Percentiles rank a stretch among this genome's conserved stretches.
Evolutionary conservation across 2,888 invertebrate genomes (phyloP).

Genomic region (Apoda limacodes): DNA sequence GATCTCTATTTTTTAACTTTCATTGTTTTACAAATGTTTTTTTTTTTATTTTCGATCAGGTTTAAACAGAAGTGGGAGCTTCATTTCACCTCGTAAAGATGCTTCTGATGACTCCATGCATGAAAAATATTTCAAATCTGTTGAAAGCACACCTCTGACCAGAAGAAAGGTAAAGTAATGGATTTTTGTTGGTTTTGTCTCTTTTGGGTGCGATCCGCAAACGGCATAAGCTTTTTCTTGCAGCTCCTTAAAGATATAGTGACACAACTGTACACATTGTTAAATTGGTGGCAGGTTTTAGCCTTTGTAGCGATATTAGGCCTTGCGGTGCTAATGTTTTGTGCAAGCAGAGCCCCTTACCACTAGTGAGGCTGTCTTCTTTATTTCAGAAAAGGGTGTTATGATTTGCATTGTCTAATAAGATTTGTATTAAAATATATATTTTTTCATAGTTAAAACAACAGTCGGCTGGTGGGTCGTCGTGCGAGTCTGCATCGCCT

Average conservation of each 20-base stretch:
- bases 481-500: conserved; percentile 71
- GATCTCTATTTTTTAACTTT: background rate
- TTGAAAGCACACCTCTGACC: conserved; percentile 76
- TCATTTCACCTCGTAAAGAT: conserved; percentile 69
- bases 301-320: too few relatives aligned
- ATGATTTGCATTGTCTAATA: conserved; percentile 4
- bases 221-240: too few relatives aligned
- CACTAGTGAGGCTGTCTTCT: too few relatives aligned
- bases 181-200: conserved; percentile 2
- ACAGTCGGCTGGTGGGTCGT: conserved; percentile 59
- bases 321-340: too few relatives aligned
- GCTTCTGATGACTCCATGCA: conserved; percentile 86
- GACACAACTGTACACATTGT: too few relatives aligned
- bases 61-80: conserved; percentile 65
- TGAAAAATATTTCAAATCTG: conserved; percentile 81
- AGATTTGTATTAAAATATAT: conserved; percentile 5
- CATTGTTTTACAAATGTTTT: background rate
- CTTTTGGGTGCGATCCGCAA: too few relatives aligned
- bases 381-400: too few relatives aligned
- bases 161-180: conserved; percentile 56
- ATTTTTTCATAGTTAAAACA: conserved; percentile 46
- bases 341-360: too few relatives aligned
- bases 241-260: too few relatives aligned
- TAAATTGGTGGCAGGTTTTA: too few relatives aligned
- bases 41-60: conserved; percentile 28